Evolutionary conservation across 2,888 invertebrate species (phyloP).

Genomic region (Pinctada fucata): DNA sequence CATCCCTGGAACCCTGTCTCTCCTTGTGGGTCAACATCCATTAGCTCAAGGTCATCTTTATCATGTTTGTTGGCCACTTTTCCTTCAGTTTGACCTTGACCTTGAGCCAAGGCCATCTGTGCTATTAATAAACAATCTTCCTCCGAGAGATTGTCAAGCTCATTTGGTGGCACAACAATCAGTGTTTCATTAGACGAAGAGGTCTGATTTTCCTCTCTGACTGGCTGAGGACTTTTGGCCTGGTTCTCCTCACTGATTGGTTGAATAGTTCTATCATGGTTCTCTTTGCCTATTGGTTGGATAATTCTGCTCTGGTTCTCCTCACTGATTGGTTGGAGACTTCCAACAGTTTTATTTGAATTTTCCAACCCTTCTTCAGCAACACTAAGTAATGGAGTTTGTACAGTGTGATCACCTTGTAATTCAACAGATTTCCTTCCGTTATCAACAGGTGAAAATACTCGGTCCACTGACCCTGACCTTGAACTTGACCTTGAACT

Average conservation of each 20-base stretch:
- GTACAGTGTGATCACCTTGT: neutral
- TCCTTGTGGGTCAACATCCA: neutral
- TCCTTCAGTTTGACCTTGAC: neutral
- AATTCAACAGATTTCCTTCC: neutral
- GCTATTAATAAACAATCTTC: conserved; percentile 63
- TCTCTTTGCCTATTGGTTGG: neutral
- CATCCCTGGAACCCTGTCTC: neutral
- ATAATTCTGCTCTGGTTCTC: neutral
- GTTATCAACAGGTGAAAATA: conserved; percentile 11
- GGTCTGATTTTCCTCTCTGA: conserved; percentile 23
- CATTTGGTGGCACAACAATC: conserved; percentile 59
- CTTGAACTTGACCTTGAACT: conserved; percentile 19
- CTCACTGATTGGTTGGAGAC: neutral
- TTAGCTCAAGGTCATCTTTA: neutral
- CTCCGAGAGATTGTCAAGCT: conserved; percentile 54
- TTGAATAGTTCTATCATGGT: neutral
- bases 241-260: neutral
- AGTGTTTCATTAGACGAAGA: conserved; percentile 49
- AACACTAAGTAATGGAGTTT: neutral
- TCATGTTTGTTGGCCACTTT: too few relatives aligned
- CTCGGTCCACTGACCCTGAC: conserved; percentile 27
- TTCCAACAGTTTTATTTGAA: neutral
- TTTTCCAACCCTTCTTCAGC: neutral
- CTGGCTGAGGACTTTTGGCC: conserved; percentile 5
- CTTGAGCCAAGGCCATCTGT: conserved; percentile 47